phyloP scores from a whole-genome alignment of 2,797 vertebrate genomes.

The Characodon lateralis region DNA sequence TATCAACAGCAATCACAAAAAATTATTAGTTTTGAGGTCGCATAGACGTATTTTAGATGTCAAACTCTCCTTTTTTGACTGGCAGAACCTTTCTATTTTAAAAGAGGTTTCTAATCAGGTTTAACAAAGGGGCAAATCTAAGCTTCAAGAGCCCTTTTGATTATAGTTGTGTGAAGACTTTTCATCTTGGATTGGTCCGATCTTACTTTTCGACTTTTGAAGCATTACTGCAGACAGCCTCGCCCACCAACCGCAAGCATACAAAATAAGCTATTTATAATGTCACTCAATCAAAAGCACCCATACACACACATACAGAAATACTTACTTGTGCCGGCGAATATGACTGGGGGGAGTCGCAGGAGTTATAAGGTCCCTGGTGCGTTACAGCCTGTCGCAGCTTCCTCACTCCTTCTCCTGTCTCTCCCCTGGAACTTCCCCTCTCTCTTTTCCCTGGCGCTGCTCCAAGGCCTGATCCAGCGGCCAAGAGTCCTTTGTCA shows the following conservation, averaged over 20 bases:
- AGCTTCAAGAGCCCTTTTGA: neutral
- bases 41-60: neutral
- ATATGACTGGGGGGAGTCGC: conserved; percentile 81
- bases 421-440: conserved; percentile 58
- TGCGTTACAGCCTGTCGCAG: conserved; percentile 51
- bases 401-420: conserved; percentile 56
- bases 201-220: neutral
- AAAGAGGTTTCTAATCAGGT: neutral
- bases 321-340: conserved; percentile 90
- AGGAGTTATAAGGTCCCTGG: conserved; percentile 68
- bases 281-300: conserved; percentile 20
- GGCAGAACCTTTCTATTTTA: neutral
- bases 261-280: conserved; percentile 10
- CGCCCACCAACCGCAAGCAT: conserved; percentile 13
- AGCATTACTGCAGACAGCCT: conserved; percentile 11
- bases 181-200: neutral
- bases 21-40: neutral
- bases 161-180: neutral
- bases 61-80: neutral
- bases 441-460: conserved; percentile 62
- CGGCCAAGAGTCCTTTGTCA: conserved; percentile 59
- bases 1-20: neutral
- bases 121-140: neutral
- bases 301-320: conserved; percentile 5
- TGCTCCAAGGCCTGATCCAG: conserved; percentile 42